These are phyloP conservation scores for Phaenicophaeus curvirostris DNA, from an alignment of 2,797 vertebrate genomes.

Conservation along the genomic window DNA sequence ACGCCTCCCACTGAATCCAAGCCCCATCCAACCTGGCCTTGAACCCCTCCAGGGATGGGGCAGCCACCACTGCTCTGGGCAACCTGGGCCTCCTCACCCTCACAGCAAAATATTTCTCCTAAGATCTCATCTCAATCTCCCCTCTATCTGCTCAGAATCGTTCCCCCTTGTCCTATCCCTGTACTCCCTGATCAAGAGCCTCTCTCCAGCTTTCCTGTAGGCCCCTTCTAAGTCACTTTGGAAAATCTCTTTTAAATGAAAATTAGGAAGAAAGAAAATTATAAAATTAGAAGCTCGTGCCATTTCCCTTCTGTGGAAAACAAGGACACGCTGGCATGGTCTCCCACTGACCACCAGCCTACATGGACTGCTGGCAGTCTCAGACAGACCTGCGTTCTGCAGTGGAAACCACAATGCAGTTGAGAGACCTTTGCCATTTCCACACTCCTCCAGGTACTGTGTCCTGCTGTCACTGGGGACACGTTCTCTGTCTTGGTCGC, in stretches of 20 bases:
- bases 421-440: neutral
- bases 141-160: too few species aligned
- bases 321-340: neutral
- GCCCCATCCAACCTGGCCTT: too few species aligned
- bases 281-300: neutral
- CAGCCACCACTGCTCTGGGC: too few species aligned
- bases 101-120: too few species aligned
- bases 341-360: neutral
- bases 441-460: neutral
- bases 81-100: too few species aligned
- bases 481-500: neutral
- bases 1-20: too few species aligned
- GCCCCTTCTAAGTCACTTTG: neutral
- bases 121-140: too few species aligned
- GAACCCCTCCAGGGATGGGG: too few species aligned
- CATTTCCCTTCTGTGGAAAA: neutral
- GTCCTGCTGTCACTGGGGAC: neutral
- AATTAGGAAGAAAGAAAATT: neutral
- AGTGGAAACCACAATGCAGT: neutral
- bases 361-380: fast-evolving
- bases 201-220: too few species aligned
- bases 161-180: too few species aligned
- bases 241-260: neutral
- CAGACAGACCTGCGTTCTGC: neutral
- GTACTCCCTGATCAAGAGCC: too few species aligned